Percentiles rank a stretch among this genome's conserved stretches.
These are phyloP conservation scores for Leucopsar rothschildi DNA, from an alignment of 2,113 vertebrate species.

Conservation along the genomic window DNA sequence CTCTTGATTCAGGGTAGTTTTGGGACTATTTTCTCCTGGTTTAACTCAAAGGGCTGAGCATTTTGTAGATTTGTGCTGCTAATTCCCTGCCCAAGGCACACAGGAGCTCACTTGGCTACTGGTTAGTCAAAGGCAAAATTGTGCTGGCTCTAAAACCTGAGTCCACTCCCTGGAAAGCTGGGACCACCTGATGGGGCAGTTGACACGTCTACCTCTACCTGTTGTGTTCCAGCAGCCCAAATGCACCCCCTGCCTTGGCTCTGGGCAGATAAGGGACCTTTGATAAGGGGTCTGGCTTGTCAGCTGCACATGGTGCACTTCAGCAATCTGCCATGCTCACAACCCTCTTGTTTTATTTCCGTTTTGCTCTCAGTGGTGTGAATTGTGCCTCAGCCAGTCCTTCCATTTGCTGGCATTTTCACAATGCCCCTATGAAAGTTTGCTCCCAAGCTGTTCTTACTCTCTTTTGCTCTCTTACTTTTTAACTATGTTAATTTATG, in stretches of 20 bases:
- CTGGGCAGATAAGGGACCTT: background rate
- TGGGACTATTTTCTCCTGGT: background rate
- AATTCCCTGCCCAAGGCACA: background rate
- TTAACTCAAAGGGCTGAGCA: background rate
- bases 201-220: fast-evolving
- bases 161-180: fast-evolving
- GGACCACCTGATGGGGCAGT: background rate
- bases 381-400: background rate
- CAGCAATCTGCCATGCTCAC: fast-evolving
- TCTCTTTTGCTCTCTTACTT: background rate
- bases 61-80: background rate
- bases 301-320: background rate
- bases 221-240: background rate
- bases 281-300: background rate
- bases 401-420: background rate
- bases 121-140: background rate
- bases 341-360: fast-evolving
- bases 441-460: background rate
- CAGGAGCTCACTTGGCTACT: background rate
- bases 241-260: background rate
- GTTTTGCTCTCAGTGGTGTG: background rate
- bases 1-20: background rate
- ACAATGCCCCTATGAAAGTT: background rate
- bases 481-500: background rate
- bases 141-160: fast-evolving